Evolutionary conservation across 1,140 invertebrate species (phyloP).

Genomic region (Orussus abietinus): DNA sequence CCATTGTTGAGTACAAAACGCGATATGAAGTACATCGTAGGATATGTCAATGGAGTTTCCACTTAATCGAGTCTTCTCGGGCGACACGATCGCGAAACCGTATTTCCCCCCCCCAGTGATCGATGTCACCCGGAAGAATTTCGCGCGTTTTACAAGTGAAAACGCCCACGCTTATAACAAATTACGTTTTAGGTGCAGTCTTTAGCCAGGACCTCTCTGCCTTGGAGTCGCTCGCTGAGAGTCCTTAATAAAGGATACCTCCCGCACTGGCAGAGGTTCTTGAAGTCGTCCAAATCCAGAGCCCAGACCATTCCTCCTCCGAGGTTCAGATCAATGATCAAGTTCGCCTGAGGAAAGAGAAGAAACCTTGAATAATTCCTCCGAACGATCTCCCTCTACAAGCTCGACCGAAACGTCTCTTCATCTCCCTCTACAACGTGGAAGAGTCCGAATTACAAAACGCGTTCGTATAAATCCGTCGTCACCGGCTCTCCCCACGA

Average conservation of each 20-base stretch:
- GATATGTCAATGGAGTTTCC: too few species aligned
- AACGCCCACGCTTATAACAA: slow-evolving; percentile 1
- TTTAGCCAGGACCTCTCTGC: slow-evolving; percentile 6
- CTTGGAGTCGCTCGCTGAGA: slow-evolving; percentile 43
- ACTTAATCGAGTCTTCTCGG: slow-evolving; percentile 12
- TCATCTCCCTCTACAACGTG: too few species aligned
- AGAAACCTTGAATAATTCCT: background rate
- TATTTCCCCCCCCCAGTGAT: background rate
- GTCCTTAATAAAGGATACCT: slow-evolving; percentile 55
- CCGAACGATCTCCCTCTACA: too few species aligned
- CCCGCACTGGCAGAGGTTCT: slow-evolving; percentile 63
- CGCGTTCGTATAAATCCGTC: too few species aligned
- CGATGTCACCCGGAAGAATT: slow-evolving; percentile 16
- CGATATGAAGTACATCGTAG: too few species aligned
- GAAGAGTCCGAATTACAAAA: too few species aligned
- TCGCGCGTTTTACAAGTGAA: background rate
- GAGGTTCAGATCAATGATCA: slow-evolving; percentile 58
- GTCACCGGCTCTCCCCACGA: too few species aligned
- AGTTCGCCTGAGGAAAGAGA: slow-evolving; percentile 34
- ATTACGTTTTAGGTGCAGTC: slow-evolving; percentile 18
- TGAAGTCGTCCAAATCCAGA: slow-evolving; percentile 74
- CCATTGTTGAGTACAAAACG: slow-evolving; percentile 6
- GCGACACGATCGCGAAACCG: slow-evolving; percentile 12
- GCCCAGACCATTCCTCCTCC: slow-evolving; percentile 81
- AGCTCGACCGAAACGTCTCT: too few species aligned